Base-by-base conservation (phyloP, 2,113 vertebrate species). In the Aptenodytes patagonicus region DNA sequence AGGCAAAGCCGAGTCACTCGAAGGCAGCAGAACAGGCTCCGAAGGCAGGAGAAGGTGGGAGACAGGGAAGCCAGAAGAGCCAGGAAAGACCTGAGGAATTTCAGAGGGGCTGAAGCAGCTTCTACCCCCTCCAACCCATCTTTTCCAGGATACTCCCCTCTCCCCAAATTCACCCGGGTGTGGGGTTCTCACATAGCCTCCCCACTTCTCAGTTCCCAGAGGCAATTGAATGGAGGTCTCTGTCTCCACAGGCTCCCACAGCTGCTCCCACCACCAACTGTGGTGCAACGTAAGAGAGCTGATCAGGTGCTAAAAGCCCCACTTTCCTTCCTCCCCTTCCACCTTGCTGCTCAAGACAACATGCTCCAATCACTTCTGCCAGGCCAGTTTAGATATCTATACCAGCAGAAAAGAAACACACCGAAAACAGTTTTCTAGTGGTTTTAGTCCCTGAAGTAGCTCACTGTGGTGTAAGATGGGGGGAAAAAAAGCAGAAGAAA, bases 141-240 rank as follows among this genome's bases (percentile, higher is more conserved):
- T 89, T 40, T 28, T 49, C 28, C 42, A 90, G 25, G 40, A 65
- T 22, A 57, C 3, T 2, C 6, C 5, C 9, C 12, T 46, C 58
- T 73, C n/a, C 28, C 46, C 6, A 3, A 1, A 58, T 49, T n/a
- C 5, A 0, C n/a, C 80, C 7, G 0, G 4, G 1, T 28, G 8
- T 28, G 22, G 24, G 17, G 18, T 17, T 79, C 26, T 66, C 42
- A 54, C 2, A 0, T 0, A 83, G 31, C 13, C 44, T 51, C 22
- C 42, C 13, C 29, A 57, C 10, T 65, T 49, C 60, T 40, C n/a
- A 32, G 44, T 13, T 77, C n/a, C 75, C 70, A 71, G 21, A 82
- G 7, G 22, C 29, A 42, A 61, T 14, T 22, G 21, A 26, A 65
- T 22, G 7, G 52, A 66, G 7, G 34, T 76, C 40, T 70, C 29